Evolutionary conservation across 2,888 invertebrate genomes (phyloP).

Genomic region (Caenorhabditis sp.): DNA sequence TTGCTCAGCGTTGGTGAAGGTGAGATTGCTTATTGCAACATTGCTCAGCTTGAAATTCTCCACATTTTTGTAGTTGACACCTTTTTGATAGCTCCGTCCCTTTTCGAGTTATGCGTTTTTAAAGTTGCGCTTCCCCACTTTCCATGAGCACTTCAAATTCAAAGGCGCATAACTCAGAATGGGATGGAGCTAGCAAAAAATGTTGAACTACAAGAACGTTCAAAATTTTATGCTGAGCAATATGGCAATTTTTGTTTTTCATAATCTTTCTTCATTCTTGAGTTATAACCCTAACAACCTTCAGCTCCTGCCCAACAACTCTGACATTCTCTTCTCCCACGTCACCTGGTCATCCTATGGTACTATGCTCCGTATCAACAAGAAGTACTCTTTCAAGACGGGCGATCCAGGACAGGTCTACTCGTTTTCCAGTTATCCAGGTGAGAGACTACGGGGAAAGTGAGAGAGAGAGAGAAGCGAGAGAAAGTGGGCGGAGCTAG

Average conservation of each 20-base stretch:
- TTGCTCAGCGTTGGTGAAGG: conserved; percentile 82
- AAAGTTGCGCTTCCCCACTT: not conserved
- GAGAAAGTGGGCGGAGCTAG: not conserved
- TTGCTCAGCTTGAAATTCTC: too few species aligned
- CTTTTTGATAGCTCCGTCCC: not conserved
- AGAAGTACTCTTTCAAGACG: conserved; percentile 84
- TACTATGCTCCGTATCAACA: conserved; percentile 79
- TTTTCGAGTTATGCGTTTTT: not conserved
- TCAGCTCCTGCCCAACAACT: conserved; percentile 73
- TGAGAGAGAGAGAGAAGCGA: too few species aligned
- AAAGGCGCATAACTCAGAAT: too few species aligned
- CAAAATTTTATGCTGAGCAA: not conserved
- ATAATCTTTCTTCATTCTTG: too few species aligned
- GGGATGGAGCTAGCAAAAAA: too few species aligned
- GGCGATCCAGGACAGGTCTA: conserved; percentile 78
- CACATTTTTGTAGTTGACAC: too few species aligned
- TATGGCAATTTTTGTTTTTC: not conserved
- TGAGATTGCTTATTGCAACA: not conserved
- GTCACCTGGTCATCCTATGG: conserved; percentile 82
- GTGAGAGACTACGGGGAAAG: conserved; percentile 29
- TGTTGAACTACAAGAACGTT: not conserved
- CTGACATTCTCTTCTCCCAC: conserved; percentile 81
- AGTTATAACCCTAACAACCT: not conserved
- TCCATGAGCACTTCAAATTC: too few species aligned
- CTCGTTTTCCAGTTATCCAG: conserved; percentile 83